Base-by-base conservation (phyloP, 92 coral and sea anemone genomes). In the Paragorgia papillata region DNA sequence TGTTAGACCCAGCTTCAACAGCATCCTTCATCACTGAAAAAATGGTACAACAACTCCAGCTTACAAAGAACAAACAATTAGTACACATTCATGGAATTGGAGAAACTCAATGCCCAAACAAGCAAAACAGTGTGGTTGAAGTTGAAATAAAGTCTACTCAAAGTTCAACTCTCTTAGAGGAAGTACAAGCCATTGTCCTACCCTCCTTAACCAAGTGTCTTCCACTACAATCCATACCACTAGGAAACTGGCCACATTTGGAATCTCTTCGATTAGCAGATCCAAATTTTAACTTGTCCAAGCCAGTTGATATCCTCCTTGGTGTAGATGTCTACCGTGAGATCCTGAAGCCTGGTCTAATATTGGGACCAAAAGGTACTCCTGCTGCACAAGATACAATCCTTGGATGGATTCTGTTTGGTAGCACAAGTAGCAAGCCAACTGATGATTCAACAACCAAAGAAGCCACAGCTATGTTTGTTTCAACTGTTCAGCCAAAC, bases 291-390 rank as follows among this genome's bases (percentile, higher is more conserved):
- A 66, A 78, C 48, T 27, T 85, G 7, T 85, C 85, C 9, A 80
- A 73, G 60, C 78, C 85, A 1, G 80, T 73, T 8, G 82, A 85
- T 58, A 62, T 85, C 29, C 81, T 80, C 0, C 81, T 85, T 32
- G 76, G 88, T 3, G 84, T 79, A 15, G 80, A 79, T 61, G 74
- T 32, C 25, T 84, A 79, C 56, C 84, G 60, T 1, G 69, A 62
- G 15, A 84, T 84, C 33, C 74, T 84, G 14, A 84, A 84, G 17
- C 57, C 89, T 15, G 81, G 89, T n/a, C 49, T 85, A 27, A 85
- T 71, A 48, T 66, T 85, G 2, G 73, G 89, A 15, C 89, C 85
- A 1, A 84, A 65, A 73, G 58, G 58, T 3, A 51, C 58, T 59
- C 66, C 66, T 9, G 66, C 66, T 24, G 66, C 66, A 10, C 35